Evolutionary conservation across 2,888 invertebrate genomes (phyloP).

Genomic region (Apeira syringaria): DNA sequence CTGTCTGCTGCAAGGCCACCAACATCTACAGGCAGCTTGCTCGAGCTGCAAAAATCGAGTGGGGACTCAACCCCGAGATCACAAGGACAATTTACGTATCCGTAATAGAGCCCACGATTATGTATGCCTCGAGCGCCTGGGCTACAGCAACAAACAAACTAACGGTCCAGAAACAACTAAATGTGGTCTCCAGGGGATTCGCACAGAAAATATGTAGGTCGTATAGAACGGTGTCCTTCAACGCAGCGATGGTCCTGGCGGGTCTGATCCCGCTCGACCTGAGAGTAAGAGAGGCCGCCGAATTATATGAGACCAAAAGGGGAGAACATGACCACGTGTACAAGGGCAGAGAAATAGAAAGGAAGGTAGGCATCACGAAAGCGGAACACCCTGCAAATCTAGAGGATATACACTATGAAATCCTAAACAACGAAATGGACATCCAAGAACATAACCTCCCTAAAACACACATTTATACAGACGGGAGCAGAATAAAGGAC

Average conservation of each 20-base stretch:
- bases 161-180: background rate
- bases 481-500: background rate
- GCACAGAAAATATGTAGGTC: background rate
- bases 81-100: background rate
- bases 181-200: background rate
- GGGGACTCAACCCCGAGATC: background rate
- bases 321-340: too few relatives aligned
- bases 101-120: background rate
- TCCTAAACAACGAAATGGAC: background rate
- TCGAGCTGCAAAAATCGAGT: background rate
- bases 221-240: background rate
- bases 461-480: background rate
- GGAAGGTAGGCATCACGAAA: too few relatives aligned
- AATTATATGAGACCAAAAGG: background rate
- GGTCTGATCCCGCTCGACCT: background rate
- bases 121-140: background rate
- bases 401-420: background rate
- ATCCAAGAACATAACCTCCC: background rate
- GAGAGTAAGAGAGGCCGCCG: background rate
- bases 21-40: background rate
- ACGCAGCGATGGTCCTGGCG: background rate
- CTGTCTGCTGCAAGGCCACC: background rate
- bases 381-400: background rate
- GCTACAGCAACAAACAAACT: background rate
- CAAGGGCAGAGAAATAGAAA: too few relatives aligned